phyloP scores from a whole-genome alignment of 2,888 invertebrate species.

The Chloromyia formosa region DNA sequence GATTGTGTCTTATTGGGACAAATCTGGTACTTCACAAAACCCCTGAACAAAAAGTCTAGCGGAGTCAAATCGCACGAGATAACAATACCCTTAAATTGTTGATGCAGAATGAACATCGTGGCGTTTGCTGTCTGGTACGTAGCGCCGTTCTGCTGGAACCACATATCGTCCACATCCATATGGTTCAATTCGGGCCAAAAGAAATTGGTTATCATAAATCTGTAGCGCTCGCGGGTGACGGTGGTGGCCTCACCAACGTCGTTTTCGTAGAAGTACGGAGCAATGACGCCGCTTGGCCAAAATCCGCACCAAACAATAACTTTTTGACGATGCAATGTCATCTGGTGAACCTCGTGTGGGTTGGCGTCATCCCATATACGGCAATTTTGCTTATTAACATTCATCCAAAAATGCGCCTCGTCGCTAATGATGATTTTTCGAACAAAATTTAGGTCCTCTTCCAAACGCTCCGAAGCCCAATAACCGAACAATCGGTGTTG shows the following conservation, averaged over 20 bases:
- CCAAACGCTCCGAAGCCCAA: background rate
- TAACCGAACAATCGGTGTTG: background rate
- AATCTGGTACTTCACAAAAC: background rate
- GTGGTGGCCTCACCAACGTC: background rate
- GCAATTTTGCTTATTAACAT: no score
- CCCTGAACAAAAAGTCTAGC: slow-evolving; percentile 11
- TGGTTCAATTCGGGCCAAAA: no score
- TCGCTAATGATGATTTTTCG: background rate
- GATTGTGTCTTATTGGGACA: slow-evolving; percentile 52
- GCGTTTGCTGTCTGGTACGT: background rate
- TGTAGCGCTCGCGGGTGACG: background rate
- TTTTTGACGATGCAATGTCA: no score
- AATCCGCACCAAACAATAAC: no score
- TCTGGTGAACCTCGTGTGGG: no score
- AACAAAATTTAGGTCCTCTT: background rate
- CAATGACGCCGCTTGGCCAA: background rate
- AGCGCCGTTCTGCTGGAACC: no score
- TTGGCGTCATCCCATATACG: no score
- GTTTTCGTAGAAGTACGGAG: background rate
- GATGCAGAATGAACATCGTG: slow-evolving; percentile 10
- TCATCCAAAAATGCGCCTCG: no score
- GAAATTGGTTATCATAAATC: no score
- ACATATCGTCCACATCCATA: no score
- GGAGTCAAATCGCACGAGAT: slow-evolving; percentile 14
- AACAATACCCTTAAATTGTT: background rate